phyloP scores from a whole-genome alignment of 2,113 vertebrate genomes.

The Galemys pyrenaicus region DNA sequence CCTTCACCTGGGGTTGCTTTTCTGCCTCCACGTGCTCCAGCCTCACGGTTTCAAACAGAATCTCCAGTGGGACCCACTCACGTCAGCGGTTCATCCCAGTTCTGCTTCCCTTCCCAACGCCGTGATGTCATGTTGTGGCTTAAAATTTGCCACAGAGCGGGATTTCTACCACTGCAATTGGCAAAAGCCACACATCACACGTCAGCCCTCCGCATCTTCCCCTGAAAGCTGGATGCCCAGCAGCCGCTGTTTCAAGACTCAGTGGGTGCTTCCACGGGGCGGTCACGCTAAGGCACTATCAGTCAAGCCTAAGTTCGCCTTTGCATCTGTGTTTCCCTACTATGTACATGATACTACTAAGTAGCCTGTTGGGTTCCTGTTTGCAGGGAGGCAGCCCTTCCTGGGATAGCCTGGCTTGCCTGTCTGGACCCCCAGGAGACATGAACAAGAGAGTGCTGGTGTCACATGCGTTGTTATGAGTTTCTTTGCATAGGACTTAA shows the following conservation, averaged over 20 bases:
- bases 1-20: neutral
- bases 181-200: neutral
- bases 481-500: neutral
- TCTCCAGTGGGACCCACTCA: neutral
- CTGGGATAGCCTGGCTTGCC: neutral
- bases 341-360: accelerated
- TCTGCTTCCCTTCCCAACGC: neutral
- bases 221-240: neutral
- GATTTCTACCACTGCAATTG: neutral
- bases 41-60: neutral
- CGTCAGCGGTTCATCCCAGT: accelerated
- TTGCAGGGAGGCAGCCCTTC: no score
- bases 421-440: neutral
- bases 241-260: neutral
- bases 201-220: accelerated
- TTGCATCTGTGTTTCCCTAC: no score
- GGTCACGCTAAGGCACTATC: neutral
- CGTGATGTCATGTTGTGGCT: neutral
- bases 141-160: neutral
- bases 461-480: neutral
- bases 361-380: neutral
- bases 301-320: neutral
- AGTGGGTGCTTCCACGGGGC: neutral
- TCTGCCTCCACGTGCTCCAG: accelerated
- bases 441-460: neutral